These are phyloP conservation scores for Protonemura montana DNA, from an alignment of 2,888 invertebrate genomes.

Conservation along the genomic window DNA sequence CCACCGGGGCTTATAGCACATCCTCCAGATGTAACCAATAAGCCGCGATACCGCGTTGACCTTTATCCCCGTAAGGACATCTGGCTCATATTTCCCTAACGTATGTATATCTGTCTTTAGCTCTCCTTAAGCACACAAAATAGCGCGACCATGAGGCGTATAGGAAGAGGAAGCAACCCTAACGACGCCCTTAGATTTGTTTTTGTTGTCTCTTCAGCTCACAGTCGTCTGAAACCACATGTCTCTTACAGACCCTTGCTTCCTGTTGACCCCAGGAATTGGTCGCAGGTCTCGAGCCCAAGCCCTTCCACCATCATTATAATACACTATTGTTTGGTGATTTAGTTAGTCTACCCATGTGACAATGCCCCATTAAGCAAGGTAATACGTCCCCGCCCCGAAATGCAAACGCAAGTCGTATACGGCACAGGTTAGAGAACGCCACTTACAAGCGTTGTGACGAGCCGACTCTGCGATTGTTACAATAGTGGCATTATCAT, in stretches of 20 bases:
- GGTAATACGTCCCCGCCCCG: not conserved
- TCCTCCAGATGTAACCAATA: not conserved
- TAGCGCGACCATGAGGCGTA: not conserved
- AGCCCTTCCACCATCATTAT: not conserved
- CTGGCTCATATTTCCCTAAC: slow-evolving; percentile 2
- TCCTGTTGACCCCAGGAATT: not conserved
- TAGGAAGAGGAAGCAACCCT: slow-evolving; percentile 5
- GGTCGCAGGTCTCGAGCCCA: not conserved
- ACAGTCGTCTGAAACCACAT: not conserved
- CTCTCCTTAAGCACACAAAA: not conserved
- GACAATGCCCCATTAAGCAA: not conserved
- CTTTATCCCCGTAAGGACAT: not conserved
- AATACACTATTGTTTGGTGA: slow-evolving; percentile 12
- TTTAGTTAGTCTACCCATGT: not conserved
- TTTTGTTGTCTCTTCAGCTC: not conserved
- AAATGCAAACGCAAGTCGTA: not conserved
- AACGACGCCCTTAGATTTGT: not conserved
- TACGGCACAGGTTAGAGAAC: not conserved
- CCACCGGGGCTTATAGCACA: not conserved
- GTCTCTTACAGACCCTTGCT: not conserved
- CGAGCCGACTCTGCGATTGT: not conserved
- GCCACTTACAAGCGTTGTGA: not conserved
- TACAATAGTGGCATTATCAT: not conserved
- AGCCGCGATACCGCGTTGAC: not conserved
- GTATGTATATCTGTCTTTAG: not conserved